Evolutionary conservation across 1,140 invertebrate genomes (phyloP).

Genomic region (Atta colombica): DNA sequence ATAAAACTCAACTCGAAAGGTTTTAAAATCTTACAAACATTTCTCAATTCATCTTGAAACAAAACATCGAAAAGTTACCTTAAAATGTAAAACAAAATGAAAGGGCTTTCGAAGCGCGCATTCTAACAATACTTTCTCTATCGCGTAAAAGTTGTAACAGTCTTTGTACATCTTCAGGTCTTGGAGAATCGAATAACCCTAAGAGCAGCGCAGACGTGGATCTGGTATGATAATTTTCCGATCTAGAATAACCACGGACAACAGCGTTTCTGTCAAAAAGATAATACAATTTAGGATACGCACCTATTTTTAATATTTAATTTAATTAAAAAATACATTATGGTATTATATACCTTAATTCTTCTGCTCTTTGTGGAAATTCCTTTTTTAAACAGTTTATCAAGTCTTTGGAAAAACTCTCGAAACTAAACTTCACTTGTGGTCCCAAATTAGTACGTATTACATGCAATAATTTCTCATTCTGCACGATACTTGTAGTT

Average conservation of each 20-base stretch:
- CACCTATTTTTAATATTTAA: conserved; percentile 2
- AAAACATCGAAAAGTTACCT: conserved; percentile 41
- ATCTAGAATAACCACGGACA: conserved; percentile 82
- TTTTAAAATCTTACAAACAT: neutral
- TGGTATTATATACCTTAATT: conserved; percentile 76
- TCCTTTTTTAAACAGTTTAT: conserved; percentile 79
- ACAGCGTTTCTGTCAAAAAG: conserved; percentile 78
- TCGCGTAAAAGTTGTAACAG: conserved; percentile 89
- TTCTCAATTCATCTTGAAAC: neutral
- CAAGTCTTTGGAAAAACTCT: conserved; percentile 77
- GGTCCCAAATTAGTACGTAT: conserved; percentile 73
- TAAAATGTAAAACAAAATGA: conserved; percentile 80
- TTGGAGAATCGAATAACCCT: conserved; percentile 80
- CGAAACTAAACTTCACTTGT: conserved; percentile 72
- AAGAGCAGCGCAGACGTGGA: conserved; percentile 82
- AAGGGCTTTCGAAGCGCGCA: conserved; percentile 88
- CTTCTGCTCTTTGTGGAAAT: conserved; percentile 80
- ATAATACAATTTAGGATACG: conserved; percentile 22
- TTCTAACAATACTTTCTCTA: conserved; percentile 87
- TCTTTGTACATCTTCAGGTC: conserved; percentile 84
- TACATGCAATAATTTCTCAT: conserved; percentile 71
- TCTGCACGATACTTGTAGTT: conserved; percentile 73
- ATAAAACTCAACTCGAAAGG: neutral
- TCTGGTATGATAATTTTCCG: conserved; percentile 78
- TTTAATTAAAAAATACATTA: conserved; percentile 20